Base-by-base conservation (phyloP, 2,888 invertebrate species). In the Drosophila demipolita region DNA sequence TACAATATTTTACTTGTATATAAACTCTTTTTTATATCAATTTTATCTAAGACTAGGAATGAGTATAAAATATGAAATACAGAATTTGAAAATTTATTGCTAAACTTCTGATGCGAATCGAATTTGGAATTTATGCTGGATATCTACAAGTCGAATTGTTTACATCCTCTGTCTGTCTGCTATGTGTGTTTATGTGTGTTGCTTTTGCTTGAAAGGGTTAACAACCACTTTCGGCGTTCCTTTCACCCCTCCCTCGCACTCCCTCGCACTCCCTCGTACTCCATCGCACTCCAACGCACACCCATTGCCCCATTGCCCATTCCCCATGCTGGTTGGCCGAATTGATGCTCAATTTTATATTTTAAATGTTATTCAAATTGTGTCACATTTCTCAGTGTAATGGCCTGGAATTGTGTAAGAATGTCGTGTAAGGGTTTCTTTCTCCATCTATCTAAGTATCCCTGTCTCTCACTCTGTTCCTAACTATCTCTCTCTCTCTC, bases 331-430 rank as follows among this genome's bases (percentile, higher is more conserved):
- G 50, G 50, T 59, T 40, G 66, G 58, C 64, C 75, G 85, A 79
- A 76, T 85, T 85, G 90, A 87, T 87, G 90, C 86, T 78, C 90
- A 89, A 89, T 87, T 87, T 89, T 83, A 82, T 87, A 90, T 89
- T 83, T 87, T 87, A 87, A 87, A 87, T 87, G 90, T 87, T 87
- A 87, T 87, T 87, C 86, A 87, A 87, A 87, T 87, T 89, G 86
- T 87, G 86, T 79, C 86, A 87, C 86, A 87, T 87, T 87, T 87
- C 89, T 87, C 89, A 87, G 90, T 85, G 90, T 89, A 87, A 87
- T 87, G 86, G 87, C 83, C 83, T 75, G 86, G 86, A 87, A 89
- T 85, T 83, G 88, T 82, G 68, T 80, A 54, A 67, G 76, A 64
- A 66, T 75, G 70, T 60, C 60, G 70, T 75, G 59, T 49, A 64